Conservation (phyloP, 2,797 vertebrate genomes). For the Pseudochirops cupreus region DNA sequence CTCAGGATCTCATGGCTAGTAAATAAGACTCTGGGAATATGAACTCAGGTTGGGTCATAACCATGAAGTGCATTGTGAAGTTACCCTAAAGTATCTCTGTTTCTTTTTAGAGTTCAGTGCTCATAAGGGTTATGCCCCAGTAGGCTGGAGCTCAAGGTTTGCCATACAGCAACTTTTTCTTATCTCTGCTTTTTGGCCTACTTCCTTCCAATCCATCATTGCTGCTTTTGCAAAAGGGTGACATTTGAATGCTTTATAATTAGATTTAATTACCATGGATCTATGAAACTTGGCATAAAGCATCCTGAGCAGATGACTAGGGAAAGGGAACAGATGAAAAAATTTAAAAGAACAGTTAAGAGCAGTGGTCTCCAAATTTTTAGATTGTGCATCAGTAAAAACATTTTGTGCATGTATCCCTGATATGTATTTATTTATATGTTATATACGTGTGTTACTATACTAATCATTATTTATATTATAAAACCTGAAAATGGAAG, state of each 20-base stretch:
- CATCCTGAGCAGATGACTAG: background rate
- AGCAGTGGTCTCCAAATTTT: background rate
- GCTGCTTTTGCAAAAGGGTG: slow-evolving; percentile 12
- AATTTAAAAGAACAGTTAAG: background rate
- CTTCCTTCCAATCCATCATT: slow-evolving; percentile 2
- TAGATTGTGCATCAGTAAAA: background rate
- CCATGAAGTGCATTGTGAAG: background rate
- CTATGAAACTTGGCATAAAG: slow-evolving; percentile 34
- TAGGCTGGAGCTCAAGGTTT: background rate
- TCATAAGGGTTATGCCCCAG: background rate
- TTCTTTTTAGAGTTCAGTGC: background rate
- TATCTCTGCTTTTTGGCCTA: background rate
- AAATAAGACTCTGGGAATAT: background rate
- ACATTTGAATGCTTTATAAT: slow-evolving; percentile 25
- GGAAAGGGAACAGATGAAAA: background rate
- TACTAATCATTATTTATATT: background rate
- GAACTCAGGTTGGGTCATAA: background rate
- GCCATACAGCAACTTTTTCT: background rate
- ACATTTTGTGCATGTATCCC: background rate
- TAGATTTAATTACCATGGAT: slow-evolving; percentile 28
- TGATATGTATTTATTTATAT: background rate
- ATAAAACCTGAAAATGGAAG: background rate
- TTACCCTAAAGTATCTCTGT: background rate
- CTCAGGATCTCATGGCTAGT: background rate
- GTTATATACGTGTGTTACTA: background rate